A percentile compares a stretch with the other conserved stretches of the same genome.
Conservation (phyloP, 2,797 vertebrate species). For the Cyclura pinguis region DNA sequence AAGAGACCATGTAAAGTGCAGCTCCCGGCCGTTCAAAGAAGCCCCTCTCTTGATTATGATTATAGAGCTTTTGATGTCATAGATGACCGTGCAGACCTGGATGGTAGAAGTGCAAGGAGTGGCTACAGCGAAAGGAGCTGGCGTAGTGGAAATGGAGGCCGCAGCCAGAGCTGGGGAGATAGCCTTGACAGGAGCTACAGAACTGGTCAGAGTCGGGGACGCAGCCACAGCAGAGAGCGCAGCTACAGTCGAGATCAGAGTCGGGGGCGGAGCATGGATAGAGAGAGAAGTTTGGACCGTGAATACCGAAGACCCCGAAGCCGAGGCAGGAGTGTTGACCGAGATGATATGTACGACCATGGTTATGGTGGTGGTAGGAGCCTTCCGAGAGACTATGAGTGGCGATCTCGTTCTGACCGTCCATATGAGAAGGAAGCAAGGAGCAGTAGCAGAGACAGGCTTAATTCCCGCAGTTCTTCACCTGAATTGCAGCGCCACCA, state of each 20-base stretch:
- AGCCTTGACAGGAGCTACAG: conserved; percentile 75
- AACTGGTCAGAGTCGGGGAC: conserved; percentile 68
- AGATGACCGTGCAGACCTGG: conserved; percentile 88
- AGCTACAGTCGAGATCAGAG: conserved; percentile 76
- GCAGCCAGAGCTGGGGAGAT: conserved; percentile 83
- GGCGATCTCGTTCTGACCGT: conserved; percentile 72
- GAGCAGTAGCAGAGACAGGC: conserved; percentile 84
- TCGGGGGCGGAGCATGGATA: conserved; percentile 81
- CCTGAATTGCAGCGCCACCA: conserved; percentile 73
- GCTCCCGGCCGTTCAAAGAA: conserved; percentile 77
- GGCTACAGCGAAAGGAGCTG: conserved; percentile 86
- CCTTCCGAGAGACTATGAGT: conserved; percentile 75
- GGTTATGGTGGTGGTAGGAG: conserved; percentile 80
- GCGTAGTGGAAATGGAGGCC: conserved; percentile 81
- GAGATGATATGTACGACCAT: conserved; percentile 78
- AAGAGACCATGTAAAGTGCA: conserved; percentile 92
- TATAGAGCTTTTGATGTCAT: conserved; percentile 85
- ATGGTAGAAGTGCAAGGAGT: conserved; percentile 87
- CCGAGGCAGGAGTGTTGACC: conserved; percentile 82
- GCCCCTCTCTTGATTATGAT: conserved; percentile 82
- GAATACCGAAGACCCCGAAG: conserved; percentile 79
- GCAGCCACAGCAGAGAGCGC: conserved; percentile 69
- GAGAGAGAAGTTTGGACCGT: conserved; percentile 83
- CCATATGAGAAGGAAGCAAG: conserved; percentile 71
- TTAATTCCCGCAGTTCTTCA: conserved; percentile 84